Evolutionary conservation across 2,113 vertebrate genomes (phyloP), one percentile per base, ranked within the genome.

Genomic region (Struthidea cinerea): DNA sequence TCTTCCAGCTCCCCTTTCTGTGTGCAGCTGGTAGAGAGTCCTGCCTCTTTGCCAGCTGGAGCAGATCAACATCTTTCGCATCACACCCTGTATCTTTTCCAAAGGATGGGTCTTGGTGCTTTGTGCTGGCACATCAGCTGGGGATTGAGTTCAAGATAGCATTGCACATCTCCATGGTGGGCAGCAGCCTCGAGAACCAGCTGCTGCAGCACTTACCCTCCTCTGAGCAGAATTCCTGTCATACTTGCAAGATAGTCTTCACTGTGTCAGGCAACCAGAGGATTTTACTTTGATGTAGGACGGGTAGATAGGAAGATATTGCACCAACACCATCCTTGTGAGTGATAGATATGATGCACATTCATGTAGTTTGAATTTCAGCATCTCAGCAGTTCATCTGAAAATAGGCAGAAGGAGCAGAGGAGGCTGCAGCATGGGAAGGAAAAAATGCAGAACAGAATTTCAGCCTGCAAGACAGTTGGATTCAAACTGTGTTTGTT

Each of bases 291-390:
- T 68, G 65, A 32, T 42, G 39, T n/a, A 61, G 37, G 41, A 83
- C 53, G 50, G 28, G 4, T n/a, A 68, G 33, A 16, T 83, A 78
- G 80, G 56, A 87, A 69, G 44, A 37, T 81, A 86, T 15, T 77
- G 76, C 78, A 80, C 35, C 35, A 85, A 17, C 69, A 63, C 6
- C 41, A 41, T 32, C 32, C 41, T 64, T 87, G 35, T 65, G 37
- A 49, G 82, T 61, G 30, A 20, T 39, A 82, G 73, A 52, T 64
- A 13, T 28, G 39, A 84, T 80, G 32, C 35, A 3, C 67, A 39
- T 78, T 86, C 14, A 9, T 49, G 13, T 73, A 80, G 68, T 79
- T 91, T 96, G 35, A 91, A 85, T 96, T 96, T 95, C 61, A 85
- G 42, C 76, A 52, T 57, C 87, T 91, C 92, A 87, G 65, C 73